Base-by-base conservation (phyloP, 2,797 vertebrate genomes). In the Scolopax rusticola region DNA sequence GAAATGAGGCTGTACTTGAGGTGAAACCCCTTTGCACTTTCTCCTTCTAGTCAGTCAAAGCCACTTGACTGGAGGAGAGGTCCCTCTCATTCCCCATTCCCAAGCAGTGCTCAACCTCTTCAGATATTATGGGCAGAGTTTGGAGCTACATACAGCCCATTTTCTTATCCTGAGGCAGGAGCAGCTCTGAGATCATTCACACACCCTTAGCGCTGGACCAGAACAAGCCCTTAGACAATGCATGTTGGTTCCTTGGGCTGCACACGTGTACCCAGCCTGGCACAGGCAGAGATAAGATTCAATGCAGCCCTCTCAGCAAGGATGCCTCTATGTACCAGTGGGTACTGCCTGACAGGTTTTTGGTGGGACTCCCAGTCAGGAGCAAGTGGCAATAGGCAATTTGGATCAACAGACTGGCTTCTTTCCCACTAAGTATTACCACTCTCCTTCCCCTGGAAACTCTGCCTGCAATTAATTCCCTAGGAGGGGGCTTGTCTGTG, bases 401-500 rank as follows among this genome's bases (percentile, higher is more conserved):
- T 82, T 7, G 4, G 67, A 70, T 78, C 59, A 60, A 68, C 76
- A 80, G 57, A 86, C 51, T 60, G 48, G 30, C 79, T 90, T 93
- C 59, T 80, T 79, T 92, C 59, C 86, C 65, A 50, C 73, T 60
- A 77, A 95, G 69, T 69, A 48, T 86, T 79, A 93, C 3, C 0
- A 0, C 69, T 81, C 20, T 43, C 36, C 38, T 91, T 41, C 91
- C 86, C 40, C 48, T 92, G 84, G 91, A 96, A 97, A 84, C 89
- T 96, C 93, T 92, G 87, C 50, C 90, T 96, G 89, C 82, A 95
- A 95, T 98, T 96, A 98, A 94, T 94, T 97, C 91, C 91, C 82
- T 80, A 84, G 68, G 71, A 96, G 60, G 91, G 76, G 82, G 71
- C 90, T 95, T 91, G 93, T 77, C 91, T 82, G 69, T 94, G 92